Percentiles rank a stretch among this genome's conserved stretches.
phyloP scores from a whole-genome alignment of 1,140 invertebrate genomes.

The Hypothenemus hampei region DNA sequence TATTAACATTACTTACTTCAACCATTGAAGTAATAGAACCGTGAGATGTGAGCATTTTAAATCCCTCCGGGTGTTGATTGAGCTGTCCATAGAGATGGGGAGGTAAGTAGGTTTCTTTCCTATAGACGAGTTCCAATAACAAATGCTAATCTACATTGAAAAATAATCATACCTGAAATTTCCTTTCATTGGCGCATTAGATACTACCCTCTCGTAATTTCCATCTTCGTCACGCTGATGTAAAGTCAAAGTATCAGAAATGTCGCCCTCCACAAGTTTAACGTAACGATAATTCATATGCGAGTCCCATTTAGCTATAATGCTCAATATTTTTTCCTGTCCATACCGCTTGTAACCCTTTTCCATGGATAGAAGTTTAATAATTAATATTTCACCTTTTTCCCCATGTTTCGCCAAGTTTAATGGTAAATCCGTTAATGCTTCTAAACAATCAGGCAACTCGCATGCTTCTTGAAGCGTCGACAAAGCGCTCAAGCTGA shows the following conservation, averaged over 20 bases:
- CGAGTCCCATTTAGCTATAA: conserved; percentile 72
- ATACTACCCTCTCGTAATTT: conserved; percentile 60
- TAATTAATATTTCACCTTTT: conserved; percentile 73
- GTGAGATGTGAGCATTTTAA: conserved; percentile 57
- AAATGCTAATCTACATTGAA: not conserved
- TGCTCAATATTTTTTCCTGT: conserved; percentile 60
- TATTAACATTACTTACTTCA: conserved; percentile 44
- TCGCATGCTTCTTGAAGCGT: conserved; percentile 91
- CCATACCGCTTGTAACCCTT: conserved; percentile 62
- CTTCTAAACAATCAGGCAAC: conserved; percentile 76
- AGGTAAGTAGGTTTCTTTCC: conserved; percentile 63
- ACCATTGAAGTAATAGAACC: conserved; percentile 46
- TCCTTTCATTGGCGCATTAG: conserved; percentile 38
- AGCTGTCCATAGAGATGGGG: conserved; percentile 88
- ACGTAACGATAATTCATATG: conserved; percentile 79
- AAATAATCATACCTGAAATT: conserved; percentile 12
- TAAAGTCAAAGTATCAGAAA: conserved; percentile 81
- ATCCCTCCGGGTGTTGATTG: conserved; percentile 69
- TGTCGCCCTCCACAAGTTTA: conserved; percentile 77
- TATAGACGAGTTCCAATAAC: conserved; percentile 3
- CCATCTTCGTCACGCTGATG: conserved; percentile 78
- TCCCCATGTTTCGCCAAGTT: conserved; percentile 76
- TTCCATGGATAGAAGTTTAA: conserved; percentile 74
- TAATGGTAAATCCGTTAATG: conserved; percentile 68
- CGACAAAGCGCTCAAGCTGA: conserved; percentile 63